Evolutionary conservation across 2,888 invertebrate genomes (phyloP), one percentile per base, ranked within the genome.

Genomic region (Zhuqinia jingwanae): DNA sequence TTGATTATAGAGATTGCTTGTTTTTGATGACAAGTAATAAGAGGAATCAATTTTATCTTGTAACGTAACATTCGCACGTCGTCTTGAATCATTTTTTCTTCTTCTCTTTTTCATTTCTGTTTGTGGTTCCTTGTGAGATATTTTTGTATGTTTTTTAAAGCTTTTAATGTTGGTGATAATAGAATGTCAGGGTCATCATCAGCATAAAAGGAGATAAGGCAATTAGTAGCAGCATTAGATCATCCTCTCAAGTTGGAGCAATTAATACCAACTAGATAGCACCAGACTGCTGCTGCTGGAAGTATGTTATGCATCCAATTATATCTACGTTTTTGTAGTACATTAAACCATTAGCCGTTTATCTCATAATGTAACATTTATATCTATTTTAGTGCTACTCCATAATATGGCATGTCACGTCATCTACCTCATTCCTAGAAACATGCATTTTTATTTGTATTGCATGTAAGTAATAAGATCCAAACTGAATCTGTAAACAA

Each of bases 171-270:
- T 75, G 30, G 30, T 53, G 30, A 56, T 56, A 53, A 53, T 75
- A 56, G 56, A 75, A 75, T 75, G 75, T 75, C 75, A 75, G 2
- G 75, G 75, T 30, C 75, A 75, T 11, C 56, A 30, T n/a, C n/a
- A n/a, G n/a, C n/a, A n/a, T 25, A 53, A 22, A 22, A 10, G 10
- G 25, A 22, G 58, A 5, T 22, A 6, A 25, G 20, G 11, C 20
- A 58, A 25, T 25, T 58, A 25, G 25, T 13, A n/a, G 20, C n/a
- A 17, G 2, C 17, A 53, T 53, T 53, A 53, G 53, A 53, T 53
- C 53, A 53, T 53, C 53, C 6, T 17, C 17, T 53, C n/a, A 8
- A 53, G 17, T 53, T 3, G 17, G 17, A 53, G 53, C 53, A 17
- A 17, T 53, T 53, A n/a, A 53, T 53, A 17, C n/a, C n/a, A n/a